A percentile compares a stretch with the other conserved stretches of the same genome.
Conservation (phyloP, 2,113 vertebrate species). For the Jacana jacana region DNA sequence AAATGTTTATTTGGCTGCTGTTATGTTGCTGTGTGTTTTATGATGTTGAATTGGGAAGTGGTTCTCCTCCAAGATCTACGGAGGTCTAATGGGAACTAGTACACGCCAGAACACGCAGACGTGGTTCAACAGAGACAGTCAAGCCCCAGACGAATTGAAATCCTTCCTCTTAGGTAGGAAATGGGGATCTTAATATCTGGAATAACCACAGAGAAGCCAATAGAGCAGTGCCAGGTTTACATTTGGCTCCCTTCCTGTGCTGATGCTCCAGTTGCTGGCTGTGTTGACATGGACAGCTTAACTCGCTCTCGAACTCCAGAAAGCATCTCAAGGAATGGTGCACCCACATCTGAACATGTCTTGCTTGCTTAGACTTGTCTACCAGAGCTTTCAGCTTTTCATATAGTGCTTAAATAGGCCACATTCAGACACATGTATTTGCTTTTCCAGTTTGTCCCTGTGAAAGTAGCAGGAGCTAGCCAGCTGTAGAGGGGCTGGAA, state of each 20-base stretch:
- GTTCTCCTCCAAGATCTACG: not conserved
- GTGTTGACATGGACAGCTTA: not conserved
- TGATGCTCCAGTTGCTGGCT: not conserved
- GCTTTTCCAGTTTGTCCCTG: not conserved
- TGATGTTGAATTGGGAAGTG: not conserved
- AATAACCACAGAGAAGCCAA: not conserved
- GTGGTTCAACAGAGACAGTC: not conserved
- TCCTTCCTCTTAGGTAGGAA: not conserved
- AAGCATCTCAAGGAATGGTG: not conserved
- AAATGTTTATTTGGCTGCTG: constrained; percentile 37
- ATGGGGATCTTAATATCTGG: not conserved
- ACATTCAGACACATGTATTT: not conserved
- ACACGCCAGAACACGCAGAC: not conserved
- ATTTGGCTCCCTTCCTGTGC: not conserved
- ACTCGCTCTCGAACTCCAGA: not conserved
- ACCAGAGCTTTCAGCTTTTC: not conserved
- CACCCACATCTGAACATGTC: not conserved
- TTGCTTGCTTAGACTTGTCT: not conserved
- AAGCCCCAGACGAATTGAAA: not conserved
- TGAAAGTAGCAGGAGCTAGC: not conserved
- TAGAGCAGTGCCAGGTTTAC: not conserved
- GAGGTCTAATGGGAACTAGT: constrained; percentile 24
- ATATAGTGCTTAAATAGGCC: not conserved
- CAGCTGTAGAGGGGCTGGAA: not conserved
- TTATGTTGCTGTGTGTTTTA: not conserved